Evolutionary conservation across 2,113 vertebrate genomes (phyloP).

Genomic region (Saguinus imperator): DNA sequence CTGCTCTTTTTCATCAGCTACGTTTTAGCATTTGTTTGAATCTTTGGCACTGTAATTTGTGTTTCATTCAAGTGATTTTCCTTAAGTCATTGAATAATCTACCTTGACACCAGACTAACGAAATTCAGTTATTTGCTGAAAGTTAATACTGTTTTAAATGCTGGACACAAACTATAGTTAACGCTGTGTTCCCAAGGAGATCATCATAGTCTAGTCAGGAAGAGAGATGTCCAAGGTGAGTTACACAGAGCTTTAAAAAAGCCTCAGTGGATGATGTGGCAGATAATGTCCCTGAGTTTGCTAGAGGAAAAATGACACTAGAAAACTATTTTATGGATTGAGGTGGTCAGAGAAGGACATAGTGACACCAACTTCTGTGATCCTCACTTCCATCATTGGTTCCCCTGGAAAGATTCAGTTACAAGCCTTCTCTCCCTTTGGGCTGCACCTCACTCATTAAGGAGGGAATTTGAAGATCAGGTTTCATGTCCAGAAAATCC

Average conservation of each 20-base stretch:
- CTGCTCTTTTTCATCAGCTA: background rate
- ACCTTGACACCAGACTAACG: background rate
- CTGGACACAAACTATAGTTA: background rate
- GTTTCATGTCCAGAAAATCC: background rate
- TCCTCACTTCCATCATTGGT: background rate
- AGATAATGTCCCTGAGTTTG: background rate
- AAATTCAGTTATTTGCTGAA: background rate
- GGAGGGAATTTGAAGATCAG: background rate
- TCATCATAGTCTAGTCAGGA: background rate
- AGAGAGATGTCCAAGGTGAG: background rate
- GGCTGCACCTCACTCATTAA: background rate
- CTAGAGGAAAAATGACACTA: background rate
- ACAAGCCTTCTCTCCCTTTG: background rate
- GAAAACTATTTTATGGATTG: background rate
- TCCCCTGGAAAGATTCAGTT: background rate
- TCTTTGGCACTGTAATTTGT: background rate
- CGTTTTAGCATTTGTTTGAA: background rate
- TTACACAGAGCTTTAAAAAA: background rate
- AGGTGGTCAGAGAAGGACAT: background rate
- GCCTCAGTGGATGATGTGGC: background rate
- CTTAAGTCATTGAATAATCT: background rate
- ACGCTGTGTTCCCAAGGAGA: background rate
- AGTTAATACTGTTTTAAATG: background rate
- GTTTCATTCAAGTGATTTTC: constrained; percentile 27
- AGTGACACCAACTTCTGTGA: background rate